Evolutionary conservation across 2,113 vertebrate genomes (phyloP), one percentile per base, ranked within the genome.

Genomic region (Apteryx owenii): DNA sequence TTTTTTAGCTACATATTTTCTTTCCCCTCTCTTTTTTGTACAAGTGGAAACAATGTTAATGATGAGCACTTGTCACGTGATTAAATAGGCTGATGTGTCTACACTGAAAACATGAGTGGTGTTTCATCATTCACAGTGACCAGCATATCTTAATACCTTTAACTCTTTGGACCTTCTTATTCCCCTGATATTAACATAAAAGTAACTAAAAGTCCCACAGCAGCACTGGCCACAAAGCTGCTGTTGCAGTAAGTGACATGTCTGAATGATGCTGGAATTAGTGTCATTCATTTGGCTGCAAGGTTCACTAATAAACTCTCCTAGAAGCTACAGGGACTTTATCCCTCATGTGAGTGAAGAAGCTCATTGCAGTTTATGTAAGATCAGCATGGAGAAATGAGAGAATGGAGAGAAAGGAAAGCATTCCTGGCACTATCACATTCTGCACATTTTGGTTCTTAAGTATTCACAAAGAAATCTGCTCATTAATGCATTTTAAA

Each of bases 171-270:
- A 9, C 9, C 10, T 65, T 56, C 18, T 69, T 77, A 51, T 21
- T 73, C 28, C 8, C 56, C 44, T 58, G 12, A 0, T n/a, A 42
- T 42, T 53, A 82, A 31, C 0, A 0, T 21, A 85, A 80, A 5
- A 71, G 8, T 8, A 78, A 53, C 19, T 19, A 46, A 8, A 82
- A 72, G 56, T 71, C 36, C 31, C 22, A 46, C 17, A 75, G 42
- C 29, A 29, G 26, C 40, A 38, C 31, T 53, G 10, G 22, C 46
- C 2, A 2, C 26, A 38, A 31, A 58, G 22, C 33, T 77, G 10
- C 16, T 93, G 0, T 58, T 92, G 84, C 70, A 69, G 20, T 60
- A 71, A 86, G 28, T 60, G n/a, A 28, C 4, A 31, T 4, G 3
- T n/a, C 71, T 68, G 54, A 91, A 70, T 11, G n/a, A n/a, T 60